Conservation (phyloP, 1,140 invertebrate species). For the Stenopsyche tienmushanensis region DNA sequence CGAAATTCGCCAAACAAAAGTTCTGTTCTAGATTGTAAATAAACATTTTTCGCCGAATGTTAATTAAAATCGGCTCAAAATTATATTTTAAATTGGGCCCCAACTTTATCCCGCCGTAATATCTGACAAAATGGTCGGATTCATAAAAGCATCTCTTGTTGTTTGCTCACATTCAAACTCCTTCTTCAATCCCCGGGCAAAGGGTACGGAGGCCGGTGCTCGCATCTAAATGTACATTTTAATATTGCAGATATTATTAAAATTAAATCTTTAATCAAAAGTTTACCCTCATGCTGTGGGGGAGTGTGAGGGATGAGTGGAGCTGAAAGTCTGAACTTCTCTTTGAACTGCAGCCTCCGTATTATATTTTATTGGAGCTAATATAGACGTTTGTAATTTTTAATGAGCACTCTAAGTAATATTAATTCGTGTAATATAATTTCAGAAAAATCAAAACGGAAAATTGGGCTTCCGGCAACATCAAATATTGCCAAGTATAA, state of each 20-base stretch:
- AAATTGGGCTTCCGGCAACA: too few species aligned
- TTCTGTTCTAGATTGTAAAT: too few species aligned
- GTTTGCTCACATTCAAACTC: conserved; percentile 34
- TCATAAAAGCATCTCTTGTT: conserved; percentile 35
- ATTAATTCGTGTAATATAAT: neutral
- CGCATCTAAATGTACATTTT: conserved; percentile 20
- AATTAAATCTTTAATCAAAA: conserved; percentile 40
- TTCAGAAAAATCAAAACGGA: neutral
- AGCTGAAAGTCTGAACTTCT: too few species aligned
- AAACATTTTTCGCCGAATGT: neutral
- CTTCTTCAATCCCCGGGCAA: neutral
- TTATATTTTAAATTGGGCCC: neutral
- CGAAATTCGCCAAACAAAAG: too few species aligned
- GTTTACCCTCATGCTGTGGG: conserved; percentile 12
- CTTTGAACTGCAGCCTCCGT: too few species aligned
- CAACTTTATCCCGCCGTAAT: conserved; percentile 15
- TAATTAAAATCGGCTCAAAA: conserved; percentile 1
- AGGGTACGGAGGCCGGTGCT: neutral
- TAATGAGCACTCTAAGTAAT: too few species aligned
- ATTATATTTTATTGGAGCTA: too few species aligned
- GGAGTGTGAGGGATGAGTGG: neutral
- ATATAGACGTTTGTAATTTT: too few species aligned
- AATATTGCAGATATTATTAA: conserved; percentile 40
- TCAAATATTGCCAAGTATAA: too few species aligned
- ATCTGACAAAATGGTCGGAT: conserved; percentile 23